phyloP scores from a whole-genome alignment of 2,888 invertebrate genomes.

The Coleophora deauratella region DNA sequence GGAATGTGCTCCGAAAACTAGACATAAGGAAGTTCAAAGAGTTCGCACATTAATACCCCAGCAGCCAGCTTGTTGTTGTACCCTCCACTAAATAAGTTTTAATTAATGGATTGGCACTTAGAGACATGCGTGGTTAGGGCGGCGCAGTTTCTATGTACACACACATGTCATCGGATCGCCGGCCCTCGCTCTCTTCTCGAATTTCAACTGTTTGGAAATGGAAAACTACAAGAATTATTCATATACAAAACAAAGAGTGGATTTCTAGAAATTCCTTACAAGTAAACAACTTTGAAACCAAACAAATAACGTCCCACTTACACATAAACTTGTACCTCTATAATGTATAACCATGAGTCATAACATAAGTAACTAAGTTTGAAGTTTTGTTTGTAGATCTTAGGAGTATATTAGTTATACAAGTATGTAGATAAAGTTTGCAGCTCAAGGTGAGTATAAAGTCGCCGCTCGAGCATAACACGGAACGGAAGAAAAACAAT shows the following conservation, averaged over 20 bases:
- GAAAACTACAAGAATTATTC: neutral
- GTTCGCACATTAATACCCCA: conserved; percentile 39
- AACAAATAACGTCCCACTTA: neutral
- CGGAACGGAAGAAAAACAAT: conserved; percentile 61
- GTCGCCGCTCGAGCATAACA: conserved; percentile 9
- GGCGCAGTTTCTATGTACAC: conserved; percentile 43
- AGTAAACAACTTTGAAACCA: no score
- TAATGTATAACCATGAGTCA: neutral
- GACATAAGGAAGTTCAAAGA: conserved; percentile 42
- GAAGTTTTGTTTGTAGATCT: neutral
- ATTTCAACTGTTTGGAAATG: neutral
- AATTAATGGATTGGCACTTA: conserved; percentile 71
- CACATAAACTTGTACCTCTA: neutral
- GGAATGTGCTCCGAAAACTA: conserved; percentile 44
- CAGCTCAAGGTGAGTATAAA: neutral
- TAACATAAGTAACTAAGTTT: neutral
- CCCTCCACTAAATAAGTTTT: conserved; percentile 65
- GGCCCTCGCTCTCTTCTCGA: neutral
- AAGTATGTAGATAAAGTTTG: neutral
- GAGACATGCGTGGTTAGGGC: conserved; percentile 56
- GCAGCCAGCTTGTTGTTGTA: conserved; percentile 34
- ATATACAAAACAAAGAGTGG: neutral
- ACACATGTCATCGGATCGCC: conserved; percentile 36
- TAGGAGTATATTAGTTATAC: neutral
- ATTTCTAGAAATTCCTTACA: no score